Evolutionary conservation across 2,888 invertebrate genomes (phyloP), one percentile per base, ranked within the genome.

Genomic region (Liopterus haemorrhoidalis): DNA sequence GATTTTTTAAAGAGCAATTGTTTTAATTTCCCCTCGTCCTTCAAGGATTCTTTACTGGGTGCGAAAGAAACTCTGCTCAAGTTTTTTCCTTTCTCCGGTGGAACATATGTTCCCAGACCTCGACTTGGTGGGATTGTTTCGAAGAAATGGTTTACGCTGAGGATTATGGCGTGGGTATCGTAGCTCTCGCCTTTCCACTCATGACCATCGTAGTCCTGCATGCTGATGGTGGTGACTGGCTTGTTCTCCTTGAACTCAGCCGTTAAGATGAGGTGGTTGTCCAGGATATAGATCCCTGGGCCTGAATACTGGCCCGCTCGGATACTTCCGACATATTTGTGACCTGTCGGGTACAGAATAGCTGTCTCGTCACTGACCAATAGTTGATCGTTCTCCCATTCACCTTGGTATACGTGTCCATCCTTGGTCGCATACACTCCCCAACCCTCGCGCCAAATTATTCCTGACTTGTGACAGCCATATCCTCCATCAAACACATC

Each of bases 401-500:
- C 53, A 4, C 76, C 78, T 16, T 62, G 56, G 57, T 81, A 81
- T 0, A 55, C 56, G 53, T 80, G 77, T 1, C 75, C 76, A 54
- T 79, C 78, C 4, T 71, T 71, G 1, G 79, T 78, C 2, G 56
- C 69, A 53, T 81, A 81, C 8, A 63, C 61, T 5, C 81, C 81
- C 1, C 53, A 11, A 39, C 41, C 68, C 58, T 68, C 65, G 39
- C 67, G 54, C 67, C 67, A 68, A 28, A 65, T 53, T 27, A 62
- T 28, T 2, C 67, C 74, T 50, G 69, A 72, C 51, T 71, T 70
- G 59, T 73, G 73, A 1, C 74, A 71, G 55, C 74, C 73, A 54
- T 73, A 81, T 37, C 60, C 70, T 1, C 80, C 81, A 1, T 70
- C 65, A 50, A 79, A 81, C 2, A 54, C 64, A 50, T 81, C 80